These are phyloP conservation scores for Polydrusus tereticollis DNA, from an alignment of 2,888 invertebrate species.

Conservation along the genomic window DNA sequence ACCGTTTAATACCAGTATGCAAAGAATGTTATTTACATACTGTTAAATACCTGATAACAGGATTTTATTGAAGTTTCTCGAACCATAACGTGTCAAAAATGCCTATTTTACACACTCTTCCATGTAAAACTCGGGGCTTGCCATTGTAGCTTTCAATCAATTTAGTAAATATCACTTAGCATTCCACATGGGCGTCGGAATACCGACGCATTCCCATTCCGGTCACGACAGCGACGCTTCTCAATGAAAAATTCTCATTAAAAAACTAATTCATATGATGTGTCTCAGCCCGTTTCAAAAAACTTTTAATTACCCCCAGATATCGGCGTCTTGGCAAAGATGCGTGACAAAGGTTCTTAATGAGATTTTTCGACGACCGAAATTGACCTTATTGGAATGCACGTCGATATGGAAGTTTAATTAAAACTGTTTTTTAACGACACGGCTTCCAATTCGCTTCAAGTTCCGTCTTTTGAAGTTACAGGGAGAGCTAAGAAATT, in stretches of 20 bases:
- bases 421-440: conserved; percentile 36
- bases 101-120: no score
- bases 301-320: conserved; percentile 37
- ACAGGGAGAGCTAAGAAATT: background rate
- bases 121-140: no score
- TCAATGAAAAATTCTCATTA: conserved; percentile 2
- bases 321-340: conserved; percentile 12
- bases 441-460: background rate
- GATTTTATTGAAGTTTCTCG: no score
- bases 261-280: conserved; percentile 20
- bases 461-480: background rate
- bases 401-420: conserved; percentile 26
- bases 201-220: background rate
- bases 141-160: no score
- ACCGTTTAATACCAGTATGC: no score
- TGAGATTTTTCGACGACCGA: conserved; percentile 37
- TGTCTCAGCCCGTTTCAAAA: conserved; percentile 9
- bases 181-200: no score
- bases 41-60: no score
- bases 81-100: no score
- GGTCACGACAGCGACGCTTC: background rate
- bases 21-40: no score
- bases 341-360: conserved; percentile 35
- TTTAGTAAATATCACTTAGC: no score
- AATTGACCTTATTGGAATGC: conserved; percentile 31